Evolutionary conservation across 2,888 invertebrate genomes (phyloP), one percentile per base, ranked within the genome.

Genomic region (Chrysolina haemoptera): DNA sequence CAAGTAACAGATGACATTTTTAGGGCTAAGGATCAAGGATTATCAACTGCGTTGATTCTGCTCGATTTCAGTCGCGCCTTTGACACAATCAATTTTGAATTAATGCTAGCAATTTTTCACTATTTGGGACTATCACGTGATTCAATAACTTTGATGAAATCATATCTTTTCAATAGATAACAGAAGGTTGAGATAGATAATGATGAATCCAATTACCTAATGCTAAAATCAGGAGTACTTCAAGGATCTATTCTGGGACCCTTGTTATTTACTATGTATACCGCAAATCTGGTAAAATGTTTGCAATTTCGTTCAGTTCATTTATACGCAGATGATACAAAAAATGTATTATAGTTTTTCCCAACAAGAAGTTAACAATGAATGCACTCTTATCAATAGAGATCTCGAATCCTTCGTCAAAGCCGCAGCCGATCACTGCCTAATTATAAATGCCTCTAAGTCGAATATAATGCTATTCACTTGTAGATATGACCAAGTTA

Each of bases 371-470:
- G 55, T 55, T 11, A 16, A 10, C 16, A 16, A 55, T 55, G 55
- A 4, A 14, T 55, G 55, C 55, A 55, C 20, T 55, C 55, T 55
- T 12, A 55, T 55, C 16, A 55, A 55, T 55, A 55, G 55, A n/a
- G 55, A 55, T 16, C 55, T 55, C 10, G 55, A 55, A 16, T 55
- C 55, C 55, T 55, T 55, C 55, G 55, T 55, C 55, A 55, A 4
- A 10, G 55, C 55, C 55, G 55, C 55, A 55, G 4, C 18, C 4
- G 55, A 55, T 16, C 55, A 55, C 10, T 55, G 55, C 55, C n/a
- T 55, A 55, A 16, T 6, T 55, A 55, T 55, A 18, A 55, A 6
- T 55, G 55, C 55, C 16, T 16, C 55, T 16, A 55, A 18, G 55
- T 55, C 12, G n/a, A 55, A n/a, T n/a, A 20, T 55, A 10, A 55